Conservation (phyloP, 1,140 invertebrate species). For the Caenorhabditis brenneri region DNA sequence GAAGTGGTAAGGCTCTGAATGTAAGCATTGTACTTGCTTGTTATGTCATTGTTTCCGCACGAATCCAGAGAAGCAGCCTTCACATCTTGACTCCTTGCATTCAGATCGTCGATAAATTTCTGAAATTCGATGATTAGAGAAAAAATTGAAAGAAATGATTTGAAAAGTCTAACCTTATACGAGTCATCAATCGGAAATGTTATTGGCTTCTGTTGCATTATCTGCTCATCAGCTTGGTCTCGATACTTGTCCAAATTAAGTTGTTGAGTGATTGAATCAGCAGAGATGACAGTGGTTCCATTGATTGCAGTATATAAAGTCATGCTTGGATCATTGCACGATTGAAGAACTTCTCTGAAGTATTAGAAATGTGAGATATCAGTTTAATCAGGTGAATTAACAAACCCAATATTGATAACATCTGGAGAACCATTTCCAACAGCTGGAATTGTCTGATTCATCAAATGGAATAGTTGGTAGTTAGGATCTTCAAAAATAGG, state of each 20-base stretch:
- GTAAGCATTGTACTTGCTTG: not conserved
- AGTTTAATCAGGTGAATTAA: not conserved
- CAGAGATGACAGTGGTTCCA: not conserved
- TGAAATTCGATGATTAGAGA: too few relatives aligned
- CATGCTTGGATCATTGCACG: not conserved
- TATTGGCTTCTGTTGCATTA: not conserved
- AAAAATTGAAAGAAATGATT: too few relatives aligned
- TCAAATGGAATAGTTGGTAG: not conserved
- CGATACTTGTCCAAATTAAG: not conserved
- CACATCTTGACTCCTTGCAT: not conserved
- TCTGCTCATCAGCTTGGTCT: not conserved
- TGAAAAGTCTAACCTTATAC: too few relatives aligned
- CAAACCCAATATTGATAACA: not conserved
- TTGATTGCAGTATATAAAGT: not conserved
- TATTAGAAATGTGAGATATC: too few relatives aligned
- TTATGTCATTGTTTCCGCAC: not conserved
- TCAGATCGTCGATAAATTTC: not conserved
- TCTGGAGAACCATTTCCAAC: not conserved
- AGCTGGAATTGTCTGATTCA: slow-evolving; percentile 15
- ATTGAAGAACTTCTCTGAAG: not conserved
- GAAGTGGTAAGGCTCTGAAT: not conserved
- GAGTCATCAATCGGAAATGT: too few relatives aligned
- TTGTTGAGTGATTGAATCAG: not conserved
- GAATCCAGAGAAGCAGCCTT: not conserved
- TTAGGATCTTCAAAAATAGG: not conserved